Evolutionary conservation across 2,113 vertebrate species (phyloP), one percentile per base, ranked within the genome.

Genomic region (Paradoxurus hermaphroditus): DNA sequence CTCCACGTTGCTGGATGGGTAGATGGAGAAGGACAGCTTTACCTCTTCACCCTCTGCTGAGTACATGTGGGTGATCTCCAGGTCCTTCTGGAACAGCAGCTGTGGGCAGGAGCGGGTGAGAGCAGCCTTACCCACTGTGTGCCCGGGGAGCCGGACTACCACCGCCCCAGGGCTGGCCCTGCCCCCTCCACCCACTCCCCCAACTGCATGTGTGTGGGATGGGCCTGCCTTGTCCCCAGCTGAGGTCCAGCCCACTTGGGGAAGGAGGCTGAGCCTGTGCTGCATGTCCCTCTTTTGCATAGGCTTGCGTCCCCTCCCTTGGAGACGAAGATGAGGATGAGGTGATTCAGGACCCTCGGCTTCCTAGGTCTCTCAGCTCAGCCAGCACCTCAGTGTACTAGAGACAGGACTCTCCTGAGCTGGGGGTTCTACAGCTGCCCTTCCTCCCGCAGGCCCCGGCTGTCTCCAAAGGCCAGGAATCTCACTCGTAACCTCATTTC

Each of bases 21-120:
- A 98, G 96, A 99, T 98, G 31, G 99, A 94, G 92, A 82, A 8
- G 62, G 81, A 98, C 44, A 99, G 97, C 97, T 98, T 41, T n/a
- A 99, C 99, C 95, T 99, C 99, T 97, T 99, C 99, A 15, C 99
- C 99, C 95, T 99, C 99, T 3, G 98, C 99, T 1, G 99, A 99
- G 96, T 99, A 99, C 99, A 99, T 99, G 56, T 99, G 99, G 8
- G 99, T 99, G 98, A 99, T 99, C 98, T 99, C 98, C 25, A 99
- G 98, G 95, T 99, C 99, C 44, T 99, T 97, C 98, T 99, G 99
- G 97, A 99, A 99, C 73, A 98, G 98, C 19, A 99, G 99, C 99
- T 99, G 97, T 18, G 83, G 94, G 95, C 4, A 15, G 49, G 2
- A 10, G 34, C 23, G 14, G 49, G 95, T 86, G n/a, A 86, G 36